Percentiles rank a stretch among this genome's conserved stretches.
These are phyloP conservation scores for Ctenosaura bakeri DNA, from an alignment of 2,797 vertebrate genomes.

Conservation along the genomic window DNA sequence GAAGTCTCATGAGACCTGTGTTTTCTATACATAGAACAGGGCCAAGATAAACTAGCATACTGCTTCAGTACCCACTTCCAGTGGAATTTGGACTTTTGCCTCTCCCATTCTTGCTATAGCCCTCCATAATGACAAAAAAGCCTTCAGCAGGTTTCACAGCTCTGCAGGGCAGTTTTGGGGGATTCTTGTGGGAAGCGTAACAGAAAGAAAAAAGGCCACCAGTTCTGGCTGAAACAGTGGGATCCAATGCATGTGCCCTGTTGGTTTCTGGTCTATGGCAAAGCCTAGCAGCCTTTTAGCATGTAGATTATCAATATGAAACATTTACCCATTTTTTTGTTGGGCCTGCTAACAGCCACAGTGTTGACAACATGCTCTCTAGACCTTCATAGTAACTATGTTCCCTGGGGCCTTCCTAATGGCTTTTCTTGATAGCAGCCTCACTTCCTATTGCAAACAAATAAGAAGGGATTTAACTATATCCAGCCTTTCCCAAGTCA, in stretches of 20 bases:
- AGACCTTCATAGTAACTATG: neutral
- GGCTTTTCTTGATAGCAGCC: constrained; percentile 29
- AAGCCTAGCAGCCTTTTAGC: neutral
- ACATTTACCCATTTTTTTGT: neutral
- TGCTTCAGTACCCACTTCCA: too few species aligned
- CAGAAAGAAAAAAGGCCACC: too few species aligned
- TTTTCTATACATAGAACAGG: constrained; percentile 17
- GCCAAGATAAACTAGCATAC: too few species aligned
- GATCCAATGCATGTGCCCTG: too few species aligned
- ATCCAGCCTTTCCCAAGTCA: constrained; percentile 6
- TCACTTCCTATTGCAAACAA: constrained; percentile 35
- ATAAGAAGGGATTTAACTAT: neutral
- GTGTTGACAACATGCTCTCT: neutral
- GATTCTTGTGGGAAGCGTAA: too few species aligned
- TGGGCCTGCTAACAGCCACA: neutral
- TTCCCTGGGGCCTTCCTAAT: neutral
- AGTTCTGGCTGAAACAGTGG: too few species aligned
- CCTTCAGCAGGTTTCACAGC: too few species aligned
- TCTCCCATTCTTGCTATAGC: too few species aligned
- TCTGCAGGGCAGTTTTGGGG: too few species aligned
- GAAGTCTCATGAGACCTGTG: neutral
- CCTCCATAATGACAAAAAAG: too few species aligned
- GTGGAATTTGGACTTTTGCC: too few species aligned
- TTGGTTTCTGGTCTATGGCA: too few species aligned
- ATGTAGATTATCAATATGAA: neutral